phyloP scores from a whole-genome alignment of 2,888 invertebrate genomes.

The Pandemis corylana region DNA sequence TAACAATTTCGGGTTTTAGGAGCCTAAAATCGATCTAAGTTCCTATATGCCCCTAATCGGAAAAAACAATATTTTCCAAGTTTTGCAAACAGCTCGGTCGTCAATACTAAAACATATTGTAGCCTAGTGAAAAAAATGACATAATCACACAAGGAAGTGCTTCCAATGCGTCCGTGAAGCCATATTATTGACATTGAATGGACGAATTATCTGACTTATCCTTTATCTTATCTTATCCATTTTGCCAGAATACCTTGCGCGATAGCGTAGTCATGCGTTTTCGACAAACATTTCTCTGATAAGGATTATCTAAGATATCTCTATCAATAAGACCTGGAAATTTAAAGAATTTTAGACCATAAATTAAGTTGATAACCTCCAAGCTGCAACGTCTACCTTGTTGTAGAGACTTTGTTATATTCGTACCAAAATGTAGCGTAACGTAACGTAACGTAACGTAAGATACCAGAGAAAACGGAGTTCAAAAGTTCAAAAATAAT shows the following conservation, averaged over 20 bases:
- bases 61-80: no score
- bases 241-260: constrained; percentile 34
- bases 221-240: constrained; percentile 40
- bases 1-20: no score
- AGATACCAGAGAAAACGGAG: no score
- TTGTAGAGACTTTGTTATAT: no score
- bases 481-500: no score
- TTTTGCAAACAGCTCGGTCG: no score
- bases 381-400: background rate
- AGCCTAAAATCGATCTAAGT: no score
- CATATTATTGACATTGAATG: constrained; percentile 7
- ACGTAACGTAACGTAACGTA: no score
- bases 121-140: background rate
- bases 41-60: no score
- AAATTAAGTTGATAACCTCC: background rate
- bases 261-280: constrained; percentile 39
- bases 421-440: no score
- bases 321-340: background rate
- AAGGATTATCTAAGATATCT: constrained; percentile 15
- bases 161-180: background rate
- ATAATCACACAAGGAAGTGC: background rate
- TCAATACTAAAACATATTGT: no score
- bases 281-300: constrained; percentile 23
- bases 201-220: background rate
- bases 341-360: background rate